These are phyloP conservation scores for Neodiprion fabricii DNA, from an alignment of 1,140 invertebrate genomes.

Conservation along the genomic window DNA sequence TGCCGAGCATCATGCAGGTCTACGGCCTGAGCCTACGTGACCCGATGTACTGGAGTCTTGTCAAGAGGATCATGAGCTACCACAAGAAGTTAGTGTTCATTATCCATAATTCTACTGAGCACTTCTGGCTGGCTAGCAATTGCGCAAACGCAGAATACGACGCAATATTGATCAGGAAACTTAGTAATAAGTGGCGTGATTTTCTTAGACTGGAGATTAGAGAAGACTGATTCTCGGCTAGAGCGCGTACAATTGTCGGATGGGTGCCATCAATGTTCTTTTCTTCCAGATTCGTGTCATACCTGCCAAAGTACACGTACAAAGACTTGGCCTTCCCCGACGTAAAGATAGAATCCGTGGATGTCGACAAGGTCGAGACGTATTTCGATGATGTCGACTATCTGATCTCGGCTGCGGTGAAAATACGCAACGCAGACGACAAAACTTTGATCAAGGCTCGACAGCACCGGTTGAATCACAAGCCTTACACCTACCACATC, in stretches of 20 bases:
- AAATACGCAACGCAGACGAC: constrained; percentile 50
- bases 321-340: no score
- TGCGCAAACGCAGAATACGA: not conserved
- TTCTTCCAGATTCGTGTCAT: constrained; percentile 49
- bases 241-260: no score
- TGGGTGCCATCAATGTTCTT: not conserved
- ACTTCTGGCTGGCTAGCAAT: not conserved
- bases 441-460: constrained; percentile 55
- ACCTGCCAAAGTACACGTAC: constrained; percentile 46
- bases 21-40: constrained; percentile 59
- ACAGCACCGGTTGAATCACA: constrained; percentile 68
- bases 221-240: not conserved
- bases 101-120: constrained; percentile 10
- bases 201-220: not conserved
- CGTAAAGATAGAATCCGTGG: no score
- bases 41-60: constrained; percentile 61
- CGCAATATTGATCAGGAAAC: not conserved
- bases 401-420: constrained; percentile 54
- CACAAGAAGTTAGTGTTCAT: constrained; percentile 54
- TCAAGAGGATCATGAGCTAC: constrained; percentile 58
- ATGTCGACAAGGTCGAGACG: no score
- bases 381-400: constrained; percentile 55
- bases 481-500: constrained; percentile 68
- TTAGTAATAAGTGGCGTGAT: not conserved
- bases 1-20: constrained; percentile 50